Conservation (phyloP, 2,888 invertebrate species). For the Callyntrura sp. region DNA sequence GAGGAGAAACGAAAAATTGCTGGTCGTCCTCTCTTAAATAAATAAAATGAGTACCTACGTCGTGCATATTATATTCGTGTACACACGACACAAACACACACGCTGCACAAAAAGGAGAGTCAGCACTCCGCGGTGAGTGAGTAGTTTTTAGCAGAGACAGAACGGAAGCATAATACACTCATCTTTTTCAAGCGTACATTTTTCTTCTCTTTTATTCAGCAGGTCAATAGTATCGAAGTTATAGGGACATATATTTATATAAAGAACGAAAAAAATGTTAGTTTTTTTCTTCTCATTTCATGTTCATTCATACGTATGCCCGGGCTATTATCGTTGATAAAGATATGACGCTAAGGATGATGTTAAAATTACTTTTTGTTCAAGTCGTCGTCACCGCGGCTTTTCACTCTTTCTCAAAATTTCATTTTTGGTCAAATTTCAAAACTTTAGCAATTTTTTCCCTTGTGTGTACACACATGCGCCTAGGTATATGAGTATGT, state of each 20-base stretch:
- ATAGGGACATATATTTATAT: not conserved
- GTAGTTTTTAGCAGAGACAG: not conserved
- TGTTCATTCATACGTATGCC: not conserved
- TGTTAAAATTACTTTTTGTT: not conserved
- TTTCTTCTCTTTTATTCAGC: not conserved
- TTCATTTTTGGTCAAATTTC: not conserved
- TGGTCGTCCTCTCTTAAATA: constrained; percentile 13
- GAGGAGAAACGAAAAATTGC: not conserved
- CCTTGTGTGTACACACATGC: not conserved
- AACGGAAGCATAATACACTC: not conserved
- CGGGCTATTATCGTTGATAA: not conserved
- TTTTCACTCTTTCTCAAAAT: not conserved
- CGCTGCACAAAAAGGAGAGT: not conserved
- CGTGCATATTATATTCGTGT: not conserved
- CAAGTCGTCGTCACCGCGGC: not conserved
- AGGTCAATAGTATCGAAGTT: constrained; percentile 7
- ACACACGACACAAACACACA: not conserved
- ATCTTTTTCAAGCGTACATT: not conserved
- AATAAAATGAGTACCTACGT: not conserved
- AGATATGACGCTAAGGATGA: not conserved
- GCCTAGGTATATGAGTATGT: too few species aligned
- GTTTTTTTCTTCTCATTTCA: not conserved
- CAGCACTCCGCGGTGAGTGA: too few species aligned
- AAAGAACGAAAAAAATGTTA: not conserved
- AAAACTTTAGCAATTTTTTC: not conserved